phyloP scores from a whole-genome alignment of 2,888 invertebrate species.

The Sarcophaga carnaria region DNA sequence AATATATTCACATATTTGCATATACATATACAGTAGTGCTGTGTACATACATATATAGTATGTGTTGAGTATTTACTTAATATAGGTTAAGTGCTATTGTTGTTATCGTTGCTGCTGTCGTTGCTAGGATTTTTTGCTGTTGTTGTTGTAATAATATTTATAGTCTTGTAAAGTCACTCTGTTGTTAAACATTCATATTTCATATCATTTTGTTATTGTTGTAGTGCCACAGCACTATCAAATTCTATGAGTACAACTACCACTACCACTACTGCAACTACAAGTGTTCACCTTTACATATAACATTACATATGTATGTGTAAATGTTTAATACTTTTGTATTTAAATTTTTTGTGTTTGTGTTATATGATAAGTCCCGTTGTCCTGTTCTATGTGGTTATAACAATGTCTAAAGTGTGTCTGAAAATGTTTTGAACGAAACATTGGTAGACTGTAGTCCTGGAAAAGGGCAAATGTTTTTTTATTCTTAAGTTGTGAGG shows the following conservation, averaged over 20 bases:
- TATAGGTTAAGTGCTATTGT: slow-evolving; percentile 68
- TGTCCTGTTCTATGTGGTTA: slow-evolving; percentile 25
- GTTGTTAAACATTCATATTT: slow-evolving; percentile 54
- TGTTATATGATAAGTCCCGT: slow-evolving; percentile 45
- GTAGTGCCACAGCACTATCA: slow-evolving; percentile 1
- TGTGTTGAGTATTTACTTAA: slow-evolving; percentile 51
- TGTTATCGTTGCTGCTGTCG: slow-evolving; percentile 33
- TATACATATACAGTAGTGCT: neutral
- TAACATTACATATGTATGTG: slow-evolving; percentile 13
- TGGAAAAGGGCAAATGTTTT: too few relatives aligned
- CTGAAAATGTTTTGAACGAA: too few relatives aligned
- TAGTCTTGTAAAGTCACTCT: slow-evolving; percentile 58
- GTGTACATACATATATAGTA: slow-evolving; percentile 11
- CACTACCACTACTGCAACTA: neutral
- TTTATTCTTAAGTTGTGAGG: too few relatives aligned
- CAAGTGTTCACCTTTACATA: slow-evolving; percentile 39
- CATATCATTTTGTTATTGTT: slow-evolving; percentile 43
- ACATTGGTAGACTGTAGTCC: too few relatives aligned
- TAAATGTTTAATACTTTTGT: neutral
- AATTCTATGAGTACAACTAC: neutral
- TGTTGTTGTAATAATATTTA: slow-evolving; percentile 56
- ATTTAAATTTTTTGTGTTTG: neutral
- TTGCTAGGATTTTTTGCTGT: neutral
- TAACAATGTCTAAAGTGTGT: too few relatives aligned
- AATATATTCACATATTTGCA: neutral